Evolutionary conservation across 2,113 vertebrate genomes (phyloP), one percentile per base, ranked within the genome.

Genomic region (Argyrosomus japonicus): DNA sequence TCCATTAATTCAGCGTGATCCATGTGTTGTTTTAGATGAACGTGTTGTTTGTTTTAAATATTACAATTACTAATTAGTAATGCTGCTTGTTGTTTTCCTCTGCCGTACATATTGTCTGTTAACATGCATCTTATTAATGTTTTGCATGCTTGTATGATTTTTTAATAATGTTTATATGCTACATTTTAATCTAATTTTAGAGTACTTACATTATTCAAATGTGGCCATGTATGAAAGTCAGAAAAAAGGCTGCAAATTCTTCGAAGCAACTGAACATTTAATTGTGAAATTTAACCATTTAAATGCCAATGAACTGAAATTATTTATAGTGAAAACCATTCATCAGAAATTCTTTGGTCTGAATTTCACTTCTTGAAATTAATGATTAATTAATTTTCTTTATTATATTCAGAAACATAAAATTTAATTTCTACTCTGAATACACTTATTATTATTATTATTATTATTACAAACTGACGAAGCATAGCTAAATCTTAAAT

Each of bases 1-100:
- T 51, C 15, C 23, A 62, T 85, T 79, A 70, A 88, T 78, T 78
- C 79, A 21, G 75, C 72, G 60, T 71, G 78, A 87, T 84, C 47
- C 13, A 18, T 84, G 65, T 69, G 36, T 54, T 67, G 29, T 67
- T 83, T 75, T 61, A 68, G 27, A 45, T 71, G 36, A 67, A 29
- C 4, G 6, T 64, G 63, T 57, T 54, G 47, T 45, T 81, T 79
- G 68, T 83, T 84, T 77, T 56, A 67, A 63, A 68, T 68, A 67
- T 75, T 71, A 27, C 60, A 56, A 3, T 77, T 56, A 21, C 9
- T 61, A 65, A 81, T 79, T 65, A 64, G 54, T 60, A 64, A 65
- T 50, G 15, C 27, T 69, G 29, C 67, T 60, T 50, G 73, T 32
- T 57, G 8, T 62, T 67, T 27, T 21, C 29, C 18, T 50, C 21